A percentile compares a stretch with the other conserved stretches of the same genome.
These are phyloP conservation scores for Brienomyrus brachyistius DNA, from an alignment of 2,113 vertebrate genomes.

Conservation along the genomic window DNA sequence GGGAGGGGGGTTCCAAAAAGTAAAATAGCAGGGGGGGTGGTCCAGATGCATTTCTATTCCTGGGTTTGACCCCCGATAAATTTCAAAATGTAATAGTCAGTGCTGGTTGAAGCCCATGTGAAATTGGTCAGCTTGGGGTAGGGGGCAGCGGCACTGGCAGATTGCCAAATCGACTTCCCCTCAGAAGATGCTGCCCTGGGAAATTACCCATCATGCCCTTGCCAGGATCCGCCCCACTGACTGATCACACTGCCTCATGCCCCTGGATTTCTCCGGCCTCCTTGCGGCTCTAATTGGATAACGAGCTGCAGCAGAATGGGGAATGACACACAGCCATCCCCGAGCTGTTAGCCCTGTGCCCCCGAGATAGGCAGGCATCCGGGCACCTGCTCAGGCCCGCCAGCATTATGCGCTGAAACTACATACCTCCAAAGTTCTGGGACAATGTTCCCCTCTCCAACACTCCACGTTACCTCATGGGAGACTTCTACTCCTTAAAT, in stretches of 20 bases:
- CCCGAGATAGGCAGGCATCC: background rate
- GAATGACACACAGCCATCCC: background rate
- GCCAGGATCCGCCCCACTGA: background rate
- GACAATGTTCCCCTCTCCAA: background rate
- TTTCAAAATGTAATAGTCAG: background rate
- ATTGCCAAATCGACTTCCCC: background rate
- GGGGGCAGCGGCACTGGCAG: background rate
- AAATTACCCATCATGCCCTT: background rate
- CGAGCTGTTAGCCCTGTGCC: background rate
- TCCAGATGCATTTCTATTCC: background rate
- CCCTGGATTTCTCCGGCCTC: background rate
- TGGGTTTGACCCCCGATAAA: background rate
- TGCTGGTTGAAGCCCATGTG: background rate
- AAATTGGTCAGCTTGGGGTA: background rate
- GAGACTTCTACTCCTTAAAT: background rate
- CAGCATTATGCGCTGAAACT: no score
- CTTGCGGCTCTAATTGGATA: background rate
- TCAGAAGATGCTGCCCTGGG: background rate
- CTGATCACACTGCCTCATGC: background rate
- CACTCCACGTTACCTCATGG: background rate
- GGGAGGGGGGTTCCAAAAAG: background rate
- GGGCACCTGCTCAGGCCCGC: background rate
- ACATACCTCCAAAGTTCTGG: background rate
- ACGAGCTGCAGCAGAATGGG: background rate
- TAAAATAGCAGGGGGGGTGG: background rate